phyloP scores from a whole-genome alignment of 2,888 invertebrate genomes.

The Zaprionus obscuricornis region DNA sequence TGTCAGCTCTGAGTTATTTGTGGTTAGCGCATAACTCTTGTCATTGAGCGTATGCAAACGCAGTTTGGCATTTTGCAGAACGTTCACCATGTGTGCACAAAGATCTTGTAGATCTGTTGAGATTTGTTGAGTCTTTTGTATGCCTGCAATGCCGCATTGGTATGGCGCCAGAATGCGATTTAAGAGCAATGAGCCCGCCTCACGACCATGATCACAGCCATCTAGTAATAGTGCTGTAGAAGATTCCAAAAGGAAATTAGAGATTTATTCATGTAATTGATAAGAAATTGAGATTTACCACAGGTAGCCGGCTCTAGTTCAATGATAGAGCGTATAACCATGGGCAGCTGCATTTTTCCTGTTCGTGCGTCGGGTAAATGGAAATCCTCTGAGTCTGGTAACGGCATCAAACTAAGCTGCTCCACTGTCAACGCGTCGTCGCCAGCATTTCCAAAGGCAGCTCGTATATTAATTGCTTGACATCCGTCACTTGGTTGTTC shows the following conservation, averaged over 20 bases:
- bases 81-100: conserved; percentile 85
- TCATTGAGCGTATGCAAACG: conserved; percentile 58
- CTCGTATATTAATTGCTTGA: conserved; percentile 86
- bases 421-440: conserved; percentile 87
- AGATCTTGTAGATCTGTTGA: conserved; percentile 84
- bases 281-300: conserved; percentile 55
- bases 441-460: conserved; percentile 88
- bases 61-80: conserved; percentile 84
- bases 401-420: conserved; percentile 84
- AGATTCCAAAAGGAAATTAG: neutral
- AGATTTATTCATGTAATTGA: neutral
- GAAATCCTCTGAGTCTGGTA: conserved; percentile 53
- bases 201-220: conserved; percentile 84
- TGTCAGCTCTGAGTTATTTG: conserved; percentile 64
- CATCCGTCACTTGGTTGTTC: conserved; percentile 51
- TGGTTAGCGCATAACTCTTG: conserved; percentile 12
- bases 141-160: conserved; percentile 88
- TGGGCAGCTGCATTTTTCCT: conserved; percentile 49
- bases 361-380: conserved; percentile 53
- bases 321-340: conserved; percentile 78
- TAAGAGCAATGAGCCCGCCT: conserved; percentile 77
- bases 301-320: conserved; percentile 73
- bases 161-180: conserved; percentile 91
- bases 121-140: conserved; percentile 81
- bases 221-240: conserved; percentile 83